Conservation (phyloP, 2,113 vertebrate genomes). For the Hyla sarda region DNA sequence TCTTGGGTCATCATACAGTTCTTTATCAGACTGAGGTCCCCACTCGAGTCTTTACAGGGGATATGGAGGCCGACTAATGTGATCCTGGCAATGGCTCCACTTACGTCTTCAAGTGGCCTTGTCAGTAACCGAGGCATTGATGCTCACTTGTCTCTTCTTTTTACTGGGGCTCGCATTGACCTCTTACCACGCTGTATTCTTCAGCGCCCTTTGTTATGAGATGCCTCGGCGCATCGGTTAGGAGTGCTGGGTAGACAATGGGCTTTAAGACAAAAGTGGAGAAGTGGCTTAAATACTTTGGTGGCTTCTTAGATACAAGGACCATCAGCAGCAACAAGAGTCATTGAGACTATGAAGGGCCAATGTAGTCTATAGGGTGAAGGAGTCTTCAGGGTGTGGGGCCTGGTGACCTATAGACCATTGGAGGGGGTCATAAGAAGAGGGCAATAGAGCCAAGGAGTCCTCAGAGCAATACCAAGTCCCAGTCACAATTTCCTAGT, state of each 20-base stretch:
- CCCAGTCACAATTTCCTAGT: background rate
- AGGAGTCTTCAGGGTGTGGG: background rate
- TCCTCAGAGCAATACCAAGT: no score
- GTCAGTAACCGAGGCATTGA: background rate
- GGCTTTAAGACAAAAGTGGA: background rate
- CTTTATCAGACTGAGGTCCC: background rate
- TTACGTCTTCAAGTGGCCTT: slow-evolving; percentile 5
- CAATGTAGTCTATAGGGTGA: background rate
- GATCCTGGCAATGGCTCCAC: background rate
- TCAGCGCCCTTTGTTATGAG: background rate
- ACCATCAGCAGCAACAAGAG: background rate
- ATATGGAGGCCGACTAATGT: background rate
- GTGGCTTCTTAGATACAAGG: background rate
- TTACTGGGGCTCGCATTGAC: background rate
- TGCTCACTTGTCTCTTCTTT: background rate
- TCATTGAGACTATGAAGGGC: background rate
- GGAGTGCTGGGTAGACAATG: background rate
- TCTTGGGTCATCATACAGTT: background rate
- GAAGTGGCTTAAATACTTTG: background rate
- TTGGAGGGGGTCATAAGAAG: background rate
- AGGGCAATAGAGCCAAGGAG: no score
- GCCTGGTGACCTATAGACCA: background rate
- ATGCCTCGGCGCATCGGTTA: background rate
- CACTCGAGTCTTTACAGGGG: background rate
- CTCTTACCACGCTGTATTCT: background rate